These are phyloP conservation scores for Lasioglossum figueresi DNA, from an alignment of 2,888 invertebrate genomes.

Conservation along the genomic window DNA sequence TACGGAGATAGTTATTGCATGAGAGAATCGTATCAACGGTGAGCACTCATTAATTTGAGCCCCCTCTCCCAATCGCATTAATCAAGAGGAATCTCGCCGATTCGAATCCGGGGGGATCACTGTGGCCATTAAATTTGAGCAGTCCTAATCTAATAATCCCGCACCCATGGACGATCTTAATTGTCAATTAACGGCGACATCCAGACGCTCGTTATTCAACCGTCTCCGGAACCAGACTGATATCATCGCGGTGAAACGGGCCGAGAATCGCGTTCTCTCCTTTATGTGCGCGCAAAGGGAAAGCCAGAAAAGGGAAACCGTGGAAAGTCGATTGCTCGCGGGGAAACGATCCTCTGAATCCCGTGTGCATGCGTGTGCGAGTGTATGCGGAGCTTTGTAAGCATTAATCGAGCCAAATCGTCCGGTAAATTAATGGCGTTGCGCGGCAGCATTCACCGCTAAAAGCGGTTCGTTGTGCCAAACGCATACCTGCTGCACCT, in stretches of 20 bases:
- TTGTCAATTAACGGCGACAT: conserved; percentile 16
- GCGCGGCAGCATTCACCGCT: conserved; percentile 35
- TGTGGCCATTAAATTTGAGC: neutral
- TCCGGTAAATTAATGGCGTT: conserved; percentile 63
- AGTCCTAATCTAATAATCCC: conserved; percentile 4
- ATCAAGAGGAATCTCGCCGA: neutral
- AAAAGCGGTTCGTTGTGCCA: conserved; percentile 40
- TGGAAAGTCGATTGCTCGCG: conserved; percentile 31
- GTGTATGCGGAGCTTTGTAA: conserved; percentile 20
- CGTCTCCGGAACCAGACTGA: neutral
- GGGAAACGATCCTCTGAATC: conserved; percentile 32
- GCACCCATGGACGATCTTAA: neutral
- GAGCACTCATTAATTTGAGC: neutral
- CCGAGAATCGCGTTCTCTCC: conserved; percentile 19
- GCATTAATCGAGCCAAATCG: conserved; percentile 68
- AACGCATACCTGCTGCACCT: conserved; percentile 41
- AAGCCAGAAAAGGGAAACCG: conserved; percentile 29
- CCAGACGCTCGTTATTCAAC: neutral
- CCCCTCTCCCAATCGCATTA: neutral
- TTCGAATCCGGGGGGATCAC: neutral
- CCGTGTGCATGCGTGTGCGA: neutral
- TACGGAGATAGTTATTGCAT: neutral
- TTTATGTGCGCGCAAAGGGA: conserved; percentile 46
- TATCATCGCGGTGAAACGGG: conserved; percentile 6
- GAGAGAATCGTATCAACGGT: neutral